phyloP scores from a whole-genome alignment of 2,888 invertebrate genomes.

The Drosophila greeni region DNA sequence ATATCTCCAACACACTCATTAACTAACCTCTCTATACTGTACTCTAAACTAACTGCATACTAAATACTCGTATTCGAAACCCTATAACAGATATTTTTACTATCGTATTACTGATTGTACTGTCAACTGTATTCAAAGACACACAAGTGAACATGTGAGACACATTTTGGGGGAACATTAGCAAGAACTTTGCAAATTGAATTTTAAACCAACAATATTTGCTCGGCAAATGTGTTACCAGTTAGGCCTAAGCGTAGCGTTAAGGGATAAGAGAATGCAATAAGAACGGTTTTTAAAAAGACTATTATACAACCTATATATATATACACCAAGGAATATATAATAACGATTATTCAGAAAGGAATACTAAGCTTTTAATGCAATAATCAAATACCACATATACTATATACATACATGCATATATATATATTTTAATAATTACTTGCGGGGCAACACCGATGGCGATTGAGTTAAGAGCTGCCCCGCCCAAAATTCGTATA shows the following conservation, averaged over 20 bases:
- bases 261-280: constrained; percentile 51
- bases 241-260: constrained; percentile 41
- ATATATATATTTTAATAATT: constrained; percentile 43
- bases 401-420: constrained; percentile 31
- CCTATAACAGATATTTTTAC: constrained; percentile 43
- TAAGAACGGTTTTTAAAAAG: constrained; percentile 72
- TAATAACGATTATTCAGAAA: constrained; percentile 51
- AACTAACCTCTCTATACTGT: constrained; percentile 40
- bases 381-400: constrained; percentile 66
- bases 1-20: constrained; percentile 40
- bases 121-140: constrained; percentile 39
- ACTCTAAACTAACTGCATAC: constrained; percentile 27
- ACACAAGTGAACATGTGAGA: constrained; percentile 69
- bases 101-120: constrained; percentile 36
- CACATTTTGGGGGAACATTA: constrained; percentile 73
- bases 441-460: constrained; percentile 21
- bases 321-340: constrained; percentile 38
- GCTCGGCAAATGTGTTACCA: constrained; percentile 58
- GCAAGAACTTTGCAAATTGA: constrained; percentile 63
- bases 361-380: constrained; percentile 70
- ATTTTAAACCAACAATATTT: constrained; percentile 63
- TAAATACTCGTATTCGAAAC: constrained; percentile 29
- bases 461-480: constrained; percentile 6
- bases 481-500: constrained; percentile 26
- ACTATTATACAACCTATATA: constrained; percentile 61